A percentile compares a stretch with the other conserved stretches of the same genome.
phyloP scores from a whole-genome alignment of 1,140 invertebrate species.

The Pseudoatta argentina region DNA sequence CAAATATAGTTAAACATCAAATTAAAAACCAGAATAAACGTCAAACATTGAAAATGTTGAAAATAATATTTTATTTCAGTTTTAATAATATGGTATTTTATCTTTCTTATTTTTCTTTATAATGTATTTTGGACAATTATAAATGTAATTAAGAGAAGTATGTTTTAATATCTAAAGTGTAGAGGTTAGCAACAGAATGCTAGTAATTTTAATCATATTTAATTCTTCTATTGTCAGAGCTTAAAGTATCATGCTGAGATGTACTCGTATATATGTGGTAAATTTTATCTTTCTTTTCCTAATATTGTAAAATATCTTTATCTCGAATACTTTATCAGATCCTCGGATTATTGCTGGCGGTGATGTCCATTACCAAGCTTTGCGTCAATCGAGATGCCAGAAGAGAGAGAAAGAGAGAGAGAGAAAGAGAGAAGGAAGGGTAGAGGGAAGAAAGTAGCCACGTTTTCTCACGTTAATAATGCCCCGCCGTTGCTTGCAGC shows the following conservation, averaged over 20 bases:
- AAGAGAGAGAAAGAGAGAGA: not conserved
- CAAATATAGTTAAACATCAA: constrained; percentile 1
- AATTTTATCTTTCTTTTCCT: not conserved
- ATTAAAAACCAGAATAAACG: constrained; percentile 3
- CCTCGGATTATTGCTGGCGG: not conserved
- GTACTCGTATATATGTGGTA: not conserved
- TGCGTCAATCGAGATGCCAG: constrained; percentile 10
- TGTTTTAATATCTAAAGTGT: not conserved
- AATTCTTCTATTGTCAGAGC: not conserved
- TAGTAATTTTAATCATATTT: not conserved
- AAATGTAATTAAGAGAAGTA: not conserved
- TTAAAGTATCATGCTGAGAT: not conserved
- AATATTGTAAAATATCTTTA: not conserved
- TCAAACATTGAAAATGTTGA: not conserved
- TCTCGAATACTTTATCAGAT: not conserved
- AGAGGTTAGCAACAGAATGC: not conserved
- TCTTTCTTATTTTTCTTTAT: not conserved
- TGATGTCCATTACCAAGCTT: constrained; percentile 60
- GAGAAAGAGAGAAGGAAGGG: not conserved
- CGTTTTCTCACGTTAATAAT: constrained; percentile 82
- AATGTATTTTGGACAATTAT: not conserved
- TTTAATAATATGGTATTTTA: not conserved
- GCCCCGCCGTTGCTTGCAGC: constrained; percentile 69
- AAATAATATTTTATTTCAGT: not conserved
- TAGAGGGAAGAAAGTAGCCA: constrained; percentile 31